These are phyloP conservation scores for Mamestra brassicae DNA, from an alignment of 2,888 invertebrate species.

Conservation along the genomic window DNA sequence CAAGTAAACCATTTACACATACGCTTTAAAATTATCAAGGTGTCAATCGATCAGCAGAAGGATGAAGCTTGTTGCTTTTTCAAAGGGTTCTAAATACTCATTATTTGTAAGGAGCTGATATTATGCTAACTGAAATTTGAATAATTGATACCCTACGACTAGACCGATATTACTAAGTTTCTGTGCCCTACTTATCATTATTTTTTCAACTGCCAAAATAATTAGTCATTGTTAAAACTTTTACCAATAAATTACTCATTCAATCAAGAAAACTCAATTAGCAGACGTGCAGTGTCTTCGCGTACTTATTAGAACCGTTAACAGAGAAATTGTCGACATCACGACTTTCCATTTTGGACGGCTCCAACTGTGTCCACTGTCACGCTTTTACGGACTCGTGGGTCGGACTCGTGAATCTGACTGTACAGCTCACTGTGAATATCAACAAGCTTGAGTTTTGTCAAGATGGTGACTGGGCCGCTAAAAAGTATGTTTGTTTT, in stretches of 20 bases:
- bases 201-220: too few species aligned
- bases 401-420: constrained; percentile 53
- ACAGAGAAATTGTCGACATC: constrained; percentile 62
- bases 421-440: constrained; percentile 27
- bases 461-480: neutral
- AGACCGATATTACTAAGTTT: too few species aligned
- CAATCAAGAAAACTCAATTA: constrained; percentile 27
- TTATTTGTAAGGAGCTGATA: too few species aligned
- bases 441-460: constrained; percentile 34
- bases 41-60: too few species aligned
- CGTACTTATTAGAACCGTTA: constrained; percentile 48
- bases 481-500: neutral
- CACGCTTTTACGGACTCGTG: constrained; percentile 71
- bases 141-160: too few species aligned
- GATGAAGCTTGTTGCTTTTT: too few species aligned
- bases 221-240: neutral
- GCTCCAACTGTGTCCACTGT: constrained; percentile 57
- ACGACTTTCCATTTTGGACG: constrained; percentile 69
- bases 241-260: constrained; percentile 15
- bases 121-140: too few species aligned
- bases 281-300: constrained; percentile 25
- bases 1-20: too few species aligned
- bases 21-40: too few species aligned
- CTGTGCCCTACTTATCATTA: too few species aligned
- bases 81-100: too few species aligned